Conservation (phyloP, 2,113 vertebrate genomes). For the Xenopus tropicalis region UCB_Xtro_10.0 CM004448.2:145715501-145716000, state of each 20-base stretch:
- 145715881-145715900: background rate
- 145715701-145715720: background rate
- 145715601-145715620: too few relatives aligned
- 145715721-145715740: background rate
- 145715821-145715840: background rate
- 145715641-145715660: too few relatives aligned
- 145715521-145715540: too few relatives aligned
- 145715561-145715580: too few relatives aligned
- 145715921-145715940: background rate
- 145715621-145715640: too few relatives aligned
- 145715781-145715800: constrained; percentile 6
- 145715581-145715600: too few relatives aligned
- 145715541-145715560: too few relatives aligned
- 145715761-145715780: background rate
- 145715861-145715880: background rate
- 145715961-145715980: background rate
- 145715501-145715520: too few relatives aligned
- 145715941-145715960: background rate
- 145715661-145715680: too few relatives aligned
- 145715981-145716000: background rate
- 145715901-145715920: background rate
- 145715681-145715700: too few relatives aligned
- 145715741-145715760: background rate
- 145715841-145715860: background rate
- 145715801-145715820: background rate